Base-by-base conservation (phyloP, 2,797 vertebrate genomes). In the Melanotaenia trifasciata region DNA sequence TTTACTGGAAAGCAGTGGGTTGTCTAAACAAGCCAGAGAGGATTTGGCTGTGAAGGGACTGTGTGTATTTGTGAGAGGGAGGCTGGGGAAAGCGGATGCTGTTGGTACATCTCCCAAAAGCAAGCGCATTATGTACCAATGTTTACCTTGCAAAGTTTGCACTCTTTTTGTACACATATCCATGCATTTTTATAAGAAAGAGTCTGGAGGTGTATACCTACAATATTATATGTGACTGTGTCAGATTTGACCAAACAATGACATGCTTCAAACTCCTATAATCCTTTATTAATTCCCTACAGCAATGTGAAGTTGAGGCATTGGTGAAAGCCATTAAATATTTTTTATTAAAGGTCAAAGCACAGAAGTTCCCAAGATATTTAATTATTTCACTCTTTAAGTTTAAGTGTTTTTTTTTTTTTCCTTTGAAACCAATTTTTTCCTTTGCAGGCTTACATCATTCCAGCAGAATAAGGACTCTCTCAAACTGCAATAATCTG, bases 1-100 rank as follows among this genome's bases (percentile, higher is more conserved):
- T 90, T 92, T 90, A 83, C 85, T 87, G 73, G 80, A 86, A 89
- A 85, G 84, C 76, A 59, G 66, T 60, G 62, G 82, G 73, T 78
- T 88, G 84, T 83, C 83, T 86, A 83, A 88, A 91, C 83, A 89
- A 84, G 85, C 84, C 82, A 76, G 81, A 81, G 76, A 84, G 84
- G 85, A 91, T 90, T 90, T 89, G 56, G 75, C 61, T 77, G 72
- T 70, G 73, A 18, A 32, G 51, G 45, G 53, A 67, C 45, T 53
- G n/a, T 56, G 22, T 66, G 62, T 80, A 43, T 71, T 47, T 56
- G 53, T 51, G 64, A 30, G 35, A 58, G 70, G 24, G 14, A 22
- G 32, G 24, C 3, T 18, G 12, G n/a, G 28, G 16, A 6, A 6
- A 47, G 45, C 50, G 30, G 26, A 47, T 30, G 45, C 43, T 60